Evolutionary conservation across 1,140 invertebrate species (phyloP).

Genomic region (Andrena cerasifolii): DNA sequence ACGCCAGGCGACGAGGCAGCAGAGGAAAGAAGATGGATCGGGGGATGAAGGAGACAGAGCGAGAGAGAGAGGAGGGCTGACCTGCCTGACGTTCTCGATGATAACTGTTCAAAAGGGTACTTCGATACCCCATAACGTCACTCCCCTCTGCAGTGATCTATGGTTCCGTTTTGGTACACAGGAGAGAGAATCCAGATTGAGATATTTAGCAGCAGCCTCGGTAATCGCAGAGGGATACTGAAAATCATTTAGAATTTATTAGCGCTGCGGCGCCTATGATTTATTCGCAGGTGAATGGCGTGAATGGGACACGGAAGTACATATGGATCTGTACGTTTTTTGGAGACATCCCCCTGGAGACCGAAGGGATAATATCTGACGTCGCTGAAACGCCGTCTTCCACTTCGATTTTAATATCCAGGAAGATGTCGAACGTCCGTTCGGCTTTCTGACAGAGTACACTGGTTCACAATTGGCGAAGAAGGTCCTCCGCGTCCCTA

Average conservation of each 20-base stretch:
- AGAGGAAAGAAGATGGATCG: constrained; percentile 13
- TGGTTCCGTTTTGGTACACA: constrained; percentile 54
- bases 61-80: constrained; percentile 16
- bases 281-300: too few species aligned
- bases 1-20: constrained; percentile 69
- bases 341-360: too few species aligned
- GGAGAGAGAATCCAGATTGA: constrained; percentile 64
- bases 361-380: too few species aligned
- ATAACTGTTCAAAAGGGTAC: constrained; percentile 64
- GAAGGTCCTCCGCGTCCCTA: constrained; percentile 41
- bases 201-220: constrained; percentile 34
- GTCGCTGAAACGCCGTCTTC: too few species aligned
- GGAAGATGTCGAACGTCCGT: background rate
- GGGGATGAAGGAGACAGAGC: background rate
- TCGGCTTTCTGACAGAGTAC: background rate
- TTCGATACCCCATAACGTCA: constrained; percentile 57
- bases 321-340: too few species aligned
- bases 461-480: constrained; percentile 48
- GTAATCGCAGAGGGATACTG: constrained; percentile 14
- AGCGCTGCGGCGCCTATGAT: background rate
- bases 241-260: constrained; percentile 40
- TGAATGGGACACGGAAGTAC: too few species aligned
- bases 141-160: constrained; percentile 59
- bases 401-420: background rate
- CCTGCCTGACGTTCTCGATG: constrained; percentile 58